Evolutionary conservation across 2,888 invertebrate species (phyloP).

Genomic region (Dryobotodes eremita): DNA sequence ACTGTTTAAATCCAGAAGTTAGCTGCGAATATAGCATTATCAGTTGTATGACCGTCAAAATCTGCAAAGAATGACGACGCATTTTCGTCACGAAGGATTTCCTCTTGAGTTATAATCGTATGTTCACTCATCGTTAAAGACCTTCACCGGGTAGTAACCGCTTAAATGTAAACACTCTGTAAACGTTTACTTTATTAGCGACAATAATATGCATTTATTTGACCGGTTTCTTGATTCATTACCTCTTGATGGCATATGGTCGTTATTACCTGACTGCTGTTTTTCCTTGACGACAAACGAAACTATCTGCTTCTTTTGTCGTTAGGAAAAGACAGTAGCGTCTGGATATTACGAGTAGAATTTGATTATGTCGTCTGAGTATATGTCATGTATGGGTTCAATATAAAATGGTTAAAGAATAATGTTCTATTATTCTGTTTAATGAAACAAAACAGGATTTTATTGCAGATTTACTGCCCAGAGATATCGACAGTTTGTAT

Average conservation of each 20-base stretch:
- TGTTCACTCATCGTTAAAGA: background rate
- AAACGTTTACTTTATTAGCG: background rate
- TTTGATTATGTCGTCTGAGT: conserved; percentile 77
- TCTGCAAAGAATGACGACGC: conserved; percentile 16
- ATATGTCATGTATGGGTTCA: conserved; percentile 77
- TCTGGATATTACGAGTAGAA: conserved; percentile 27
- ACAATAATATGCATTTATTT: conserved; percentile 6
- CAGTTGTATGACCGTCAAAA: background rate
- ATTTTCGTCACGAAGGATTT: conserved; percentile 16
- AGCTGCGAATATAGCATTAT: background rate
- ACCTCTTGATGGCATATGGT: background rate
- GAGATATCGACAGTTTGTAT: background rate
- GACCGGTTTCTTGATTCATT: background rate
- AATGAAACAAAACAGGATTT: conserved; percentile 61
- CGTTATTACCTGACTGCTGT: background rate
- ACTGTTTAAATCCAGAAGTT: too few relatives aligned
- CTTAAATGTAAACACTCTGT: conserved; percentile 5
- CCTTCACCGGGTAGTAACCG: conserved; percentile 20
- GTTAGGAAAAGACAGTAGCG: background rate
- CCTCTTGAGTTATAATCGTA: conserved; percentile 22
- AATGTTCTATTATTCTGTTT: conserved; percentile 81
- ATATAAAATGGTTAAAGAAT: conserved; percentile 73
- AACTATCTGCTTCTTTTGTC: background rate
- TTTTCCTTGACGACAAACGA: too few relatives aligned
- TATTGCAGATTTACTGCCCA: background rate